Conservation (phyloP, 2,113 vertebrate genomes). For the Clarias magur region DNA sequence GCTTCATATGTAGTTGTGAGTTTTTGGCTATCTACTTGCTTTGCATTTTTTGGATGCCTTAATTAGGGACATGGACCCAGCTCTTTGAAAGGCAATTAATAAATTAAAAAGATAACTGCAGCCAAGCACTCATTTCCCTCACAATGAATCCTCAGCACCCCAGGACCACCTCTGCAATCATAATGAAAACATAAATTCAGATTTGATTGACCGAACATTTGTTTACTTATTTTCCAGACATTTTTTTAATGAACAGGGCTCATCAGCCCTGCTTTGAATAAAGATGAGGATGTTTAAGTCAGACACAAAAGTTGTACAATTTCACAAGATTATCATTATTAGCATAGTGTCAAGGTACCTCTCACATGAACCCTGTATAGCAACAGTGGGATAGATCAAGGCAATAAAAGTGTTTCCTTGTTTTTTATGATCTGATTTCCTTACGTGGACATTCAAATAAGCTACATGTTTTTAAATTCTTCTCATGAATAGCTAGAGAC, state of each 20-base stretch:
- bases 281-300: background rate
- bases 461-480: background rate
- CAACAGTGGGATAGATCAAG: background rate
- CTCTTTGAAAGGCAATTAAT: slow-evolving; percentile 57
- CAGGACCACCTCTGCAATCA: slow-evolving; percentile 55
- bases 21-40: too few species aligned
- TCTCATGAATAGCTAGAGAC: background rate
- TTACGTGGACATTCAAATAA: background rate
- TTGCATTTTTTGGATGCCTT: too few species aligned
- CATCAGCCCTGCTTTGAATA: background rate
- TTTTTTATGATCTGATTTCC: too few species aligned
- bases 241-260: background rate
- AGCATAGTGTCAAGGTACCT: background rate
- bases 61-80: too few species aligned
- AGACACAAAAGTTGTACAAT: background rate
- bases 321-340: background rate
- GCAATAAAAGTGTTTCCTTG: too few species aligned
- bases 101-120: slow-evolving; percentile 65
- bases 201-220: slow-evolving; percentile 16
- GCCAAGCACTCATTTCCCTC: slow-evolving; percentile 64
- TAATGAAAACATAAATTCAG: slow-evolving; percentile 46
- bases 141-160: slow-evolving; percentile 34
- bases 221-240: background rate
- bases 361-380: background rate
- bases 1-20: too few species aligned